Base-by-base conservation (phyloP, 2,797 vertebrate species). In the Protosalanx chinensis region DNA sequence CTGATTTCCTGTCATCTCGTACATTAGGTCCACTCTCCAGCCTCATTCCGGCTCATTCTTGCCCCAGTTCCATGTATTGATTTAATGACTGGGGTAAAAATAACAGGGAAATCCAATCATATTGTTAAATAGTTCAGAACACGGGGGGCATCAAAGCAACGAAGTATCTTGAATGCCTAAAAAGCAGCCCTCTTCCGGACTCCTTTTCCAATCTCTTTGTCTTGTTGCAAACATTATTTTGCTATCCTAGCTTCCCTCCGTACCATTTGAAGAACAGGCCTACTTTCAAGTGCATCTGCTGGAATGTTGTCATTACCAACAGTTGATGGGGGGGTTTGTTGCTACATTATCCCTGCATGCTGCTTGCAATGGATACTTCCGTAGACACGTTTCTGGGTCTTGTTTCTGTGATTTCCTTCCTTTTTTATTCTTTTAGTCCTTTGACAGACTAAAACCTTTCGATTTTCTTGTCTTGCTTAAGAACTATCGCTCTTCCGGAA, bases 41-140 rank as follows among this genome's bases (percentile, higher is more conserved):
- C 20, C 46, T 30, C 3, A 35, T 20, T 70, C 51, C 27, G 7
- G 49, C 35, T 23, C 23, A 58, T 62, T 64, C 61, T 51, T 46
- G 46, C 49, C 59, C 64, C 53, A 67, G 53, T 72, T 75, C 60
- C 57, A 30, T 23, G 65, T 63, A 69, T 72, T 73, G 56, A 67
- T 72, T 75, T 49, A 49, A 62, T 20, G 18, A 37, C 15, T 61
- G 30, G 16, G 41, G 64, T 76, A 57, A 33, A 51, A 58, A 70
- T 73, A 73, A 71, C 51, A 29, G 51, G 30, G 60, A 30, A 59
- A 67, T 67, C 74, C 51, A 58, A 69, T 78, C 73, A 61, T 61
- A 46, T 37, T 59, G 49, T 68, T 80, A 70, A 77, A 59, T 74
- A 71, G 37, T 63, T 69, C 58, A 20, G 49, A 23, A 23, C 67